Base-by-base conservation (phyloP, 2,888 invertebrate species). In the Mimumesa dahlbomi region DNA sequence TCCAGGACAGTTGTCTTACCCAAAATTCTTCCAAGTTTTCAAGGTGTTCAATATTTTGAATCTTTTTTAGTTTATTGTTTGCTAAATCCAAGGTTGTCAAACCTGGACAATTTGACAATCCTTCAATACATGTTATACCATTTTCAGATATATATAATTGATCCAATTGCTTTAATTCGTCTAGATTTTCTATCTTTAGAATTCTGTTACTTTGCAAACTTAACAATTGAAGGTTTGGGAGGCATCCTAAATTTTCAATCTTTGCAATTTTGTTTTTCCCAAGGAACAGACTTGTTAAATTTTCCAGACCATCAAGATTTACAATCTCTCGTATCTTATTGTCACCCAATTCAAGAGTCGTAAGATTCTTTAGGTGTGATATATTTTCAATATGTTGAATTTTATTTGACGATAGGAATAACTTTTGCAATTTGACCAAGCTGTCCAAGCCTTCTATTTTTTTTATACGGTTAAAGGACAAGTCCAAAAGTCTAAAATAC, bases 141-240 rank as follows among this genome's bases (percentile, higher is more conserved):
- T 99, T 99, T 90, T 98, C 97, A 0, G 98, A 98, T 69, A 98
- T 86, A 88, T 99, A 99, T 11, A 99, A 89, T 87, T 99, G 96
- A 49, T 95, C 95, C 66, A 99, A 89, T 54, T 95, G 93, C 0
- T 88, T 91, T 19, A 98, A 89, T 1, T 91, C 91, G 0, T 94
- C 94, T 54, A 99, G 86, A 82, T 97, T 96, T 87, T 98, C 97
- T 66, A 99, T 94, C 88, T 94, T 94, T 0, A 93, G 91, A 43
- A 99, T 91, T 3, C 98, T 93, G 90, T 99, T 99, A 81, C 95
- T 95, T 91, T 98, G 98, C 42, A 98, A 87, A 77, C 97, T 97
- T 11, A 99, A 90, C 69, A 96, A 93, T 73, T 94, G 93, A 34
- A 99, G 91, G 66, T 94, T 93, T 0, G 90, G 90, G 25, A 98